Evolutionary conservation across 2,797 vertebrate genomes (phyloP).

Genomic region (Gadopsis marmoratus): DNA sequence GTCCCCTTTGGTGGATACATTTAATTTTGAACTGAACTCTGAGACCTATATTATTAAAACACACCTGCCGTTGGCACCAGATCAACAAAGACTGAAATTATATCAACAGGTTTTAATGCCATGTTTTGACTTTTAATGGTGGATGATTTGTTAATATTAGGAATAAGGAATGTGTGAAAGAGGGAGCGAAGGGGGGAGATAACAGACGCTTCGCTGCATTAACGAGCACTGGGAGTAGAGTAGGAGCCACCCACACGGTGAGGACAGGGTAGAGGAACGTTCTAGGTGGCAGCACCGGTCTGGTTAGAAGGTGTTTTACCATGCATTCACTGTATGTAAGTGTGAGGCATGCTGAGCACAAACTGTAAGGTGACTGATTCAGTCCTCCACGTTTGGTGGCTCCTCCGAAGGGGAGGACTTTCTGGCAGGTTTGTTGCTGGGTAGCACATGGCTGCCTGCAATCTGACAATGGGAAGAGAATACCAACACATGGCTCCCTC

Average conservation of each 20-base stretch:
- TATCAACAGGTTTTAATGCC: neutral
- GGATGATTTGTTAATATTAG: slow-evolving; percentile 1
- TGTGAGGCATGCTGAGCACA: slow-evolving; percentile 31
- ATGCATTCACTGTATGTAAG: slow-evolving; percentile 21
- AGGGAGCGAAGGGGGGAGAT: no score
- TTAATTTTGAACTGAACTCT: slow-evolving; percentile 35
- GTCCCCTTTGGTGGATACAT: neutral
- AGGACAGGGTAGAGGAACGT: slow-evolving; percentile 38
- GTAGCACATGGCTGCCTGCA: slow-evolving; percentile 40
- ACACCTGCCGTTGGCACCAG: neutral
- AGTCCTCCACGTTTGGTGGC: slow-evolving; percentile 19
- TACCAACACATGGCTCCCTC: slow-evolving; percentile 34
- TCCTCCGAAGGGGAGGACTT: slow-evolving; percentile 30
- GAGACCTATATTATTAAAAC: slow-evolving; percentile 22
- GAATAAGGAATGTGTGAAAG: neutral
- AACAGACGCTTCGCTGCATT: slow-evolving; percentile 58
- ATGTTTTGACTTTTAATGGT: neutral
- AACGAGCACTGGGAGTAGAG: slow-evolving; percentile 64
- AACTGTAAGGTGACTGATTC: slow-evolving; percentile 27
- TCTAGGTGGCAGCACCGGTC: slow-evolving; percentile 36
- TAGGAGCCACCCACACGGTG: slow-evolving; percentile 54
- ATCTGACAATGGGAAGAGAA: slow-evolving; percentile 49
- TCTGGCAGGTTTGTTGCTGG: slow-evolving; percentile 14
- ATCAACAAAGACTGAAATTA: slow-evolving; percentile 15
- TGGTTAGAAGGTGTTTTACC: slow-evolving; percentile 32